Percentiles rank a stretch among this genome's conserved stretches.
These are phyloP conservation scores for Stomatorhinus walkeri DNA, from an alignment of 2,797 vertebrate species.

Conservation along the genomic window DNA sequence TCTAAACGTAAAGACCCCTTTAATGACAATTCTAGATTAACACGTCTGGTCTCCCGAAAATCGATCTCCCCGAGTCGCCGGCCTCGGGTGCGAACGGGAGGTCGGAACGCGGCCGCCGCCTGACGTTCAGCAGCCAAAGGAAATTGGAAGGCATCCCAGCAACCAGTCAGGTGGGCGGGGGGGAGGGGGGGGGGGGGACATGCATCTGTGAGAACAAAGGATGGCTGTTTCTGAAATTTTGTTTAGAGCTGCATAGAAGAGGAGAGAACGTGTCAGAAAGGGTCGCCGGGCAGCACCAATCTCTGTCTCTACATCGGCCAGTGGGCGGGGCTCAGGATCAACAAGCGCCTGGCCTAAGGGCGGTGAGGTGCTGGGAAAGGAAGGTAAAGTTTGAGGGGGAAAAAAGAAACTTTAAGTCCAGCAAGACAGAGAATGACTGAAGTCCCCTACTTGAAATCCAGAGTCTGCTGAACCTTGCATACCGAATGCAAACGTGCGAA, in stretches of 20 bases:
- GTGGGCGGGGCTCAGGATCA: not conserved
- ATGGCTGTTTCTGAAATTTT: not conserved
- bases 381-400: not conserved
- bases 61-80: too few relatives aligned
- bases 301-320: not conserved
- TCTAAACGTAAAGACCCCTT: not conserved
- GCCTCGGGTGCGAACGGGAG: not conserved
- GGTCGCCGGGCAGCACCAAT: not conserved
- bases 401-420: not conserved
- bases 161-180: not conserved
- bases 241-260: not conserved
- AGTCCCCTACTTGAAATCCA: not conserved
- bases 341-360: not conserved
- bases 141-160: not conserved
- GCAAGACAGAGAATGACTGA: not conserved
- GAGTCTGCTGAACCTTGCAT: not conserved
- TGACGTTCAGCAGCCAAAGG: not conserved
- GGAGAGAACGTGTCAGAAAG: not conserved
- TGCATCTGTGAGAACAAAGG: slow-evolving; percentile 12
- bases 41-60: not conserved
- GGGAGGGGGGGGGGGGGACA: not conserved
- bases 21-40: not conserved
- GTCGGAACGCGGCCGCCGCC: not conserved
- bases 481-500: not conserved
- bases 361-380: not conserved